phyloP scores from a whole-genome alignment of 2,888 invertebrate species.

The Troilus luridus region DNA sequence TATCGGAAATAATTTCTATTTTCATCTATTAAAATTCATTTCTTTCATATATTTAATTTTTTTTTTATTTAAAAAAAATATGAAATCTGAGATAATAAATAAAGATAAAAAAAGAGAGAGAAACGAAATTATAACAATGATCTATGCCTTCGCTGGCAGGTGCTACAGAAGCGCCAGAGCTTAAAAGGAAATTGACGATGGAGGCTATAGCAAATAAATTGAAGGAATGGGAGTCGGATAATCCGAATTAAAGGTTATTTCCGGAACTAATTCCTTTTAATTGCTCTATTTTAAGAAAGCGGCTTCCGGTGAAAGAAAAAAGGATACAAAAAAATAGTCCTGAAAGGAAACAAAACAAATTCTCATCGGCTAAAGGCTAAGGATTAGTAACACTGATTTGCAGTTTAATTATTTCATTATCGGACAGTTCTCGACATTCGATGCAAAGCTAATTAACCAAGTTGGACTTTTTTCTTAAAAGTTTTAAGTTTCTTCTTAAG shows the following conservation, averaged over 20 bases:
- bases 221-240: neutral
- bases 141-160: neutral
- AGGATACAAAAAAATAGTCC: neutral
- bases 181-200: neutral
- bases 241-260: conserved; percentile 44
- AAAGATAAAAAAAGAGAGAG: neutral
- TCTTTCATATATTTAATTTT: too few relatives aligned
- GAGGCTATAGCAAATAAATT: neutral
- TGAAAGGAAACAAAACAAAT: conserved; percentile 24
- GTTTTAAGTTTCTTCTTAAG: too few relatives aligned
- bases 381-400: neutral
- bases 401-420: conserved; percentile 14
- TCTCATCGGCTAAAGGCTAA: neutral
- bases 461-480: too few relatives aligned
- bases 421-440: neutral
- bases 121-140: neutral
- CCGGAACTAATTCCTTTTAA: neutral
- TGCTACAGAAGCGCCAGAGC: neutral
- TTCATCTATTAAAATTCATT: too few relatives aligned
- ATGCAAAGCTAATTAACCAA: too few relatives aligned
- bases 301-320: neutral
- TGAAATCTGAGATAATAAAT: neutral
- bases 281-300: conserved; percentile 42
- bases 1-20: too few relatives aligned
- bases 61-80: neutral